Conservation (phyloP, 35 echinoderm and acorn worm species). For the Holothuria glaberrima region DNA sequence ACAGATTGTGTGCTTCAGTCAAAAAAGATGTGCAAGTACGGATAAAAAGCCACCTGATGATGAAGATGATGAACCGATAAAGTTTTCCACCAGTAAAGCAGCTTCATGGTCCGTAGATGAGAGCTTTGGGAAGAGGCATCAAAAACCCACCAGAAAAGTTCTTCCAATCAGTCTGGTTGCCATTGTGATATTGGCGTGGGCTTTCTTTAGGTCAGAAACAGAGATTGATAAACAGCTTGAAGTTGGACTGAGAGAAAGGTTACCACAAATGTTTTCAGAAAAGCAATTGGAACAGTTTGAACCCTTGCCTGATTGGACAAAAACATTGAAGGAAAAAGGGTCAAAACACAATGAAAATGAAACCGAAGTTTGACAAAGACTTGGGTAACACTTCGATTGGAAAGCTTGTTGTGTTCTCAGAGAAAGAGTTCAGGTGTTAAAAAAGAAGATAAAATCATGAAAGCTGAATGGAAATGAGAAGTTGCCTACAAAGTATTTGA, state of each 20-base stretch:
- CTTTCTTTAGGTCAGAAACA: conserved; percentile 22
- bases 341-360: neutral
- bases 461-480: neutral
- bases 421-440: neutral
- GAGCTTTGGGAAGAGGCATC: conserved; percentile 37
- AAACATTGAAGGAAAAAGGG: conserved; percentile 24
- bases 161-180: neutral
- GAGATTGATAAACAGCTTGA: conserved; percentile 43
- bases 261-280: conserved; percentile 32
- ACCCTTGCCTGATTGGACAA: conserved; percentile 46
- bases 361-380: neutral
- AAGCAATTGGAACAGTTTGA: conserved; percentile 38
- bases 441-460: neutral
- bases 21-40: neutral
- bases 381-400: neutral
- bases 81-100: conserved; percentile 45
- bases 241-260: neutral
- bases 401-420: too few species aligned
- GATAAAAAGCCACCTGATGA: neutral
- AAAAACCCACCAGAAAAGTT: conserved; percentile 13
- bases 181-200: conserved; percentile 12
- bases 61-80: conserved; percentile 24
- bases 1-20: too few species aligned
- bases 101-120: conserved; percentile 48
- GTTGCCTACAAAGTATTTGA: too few species aligned